Conservation (phyloP, 2,797 vertebrate genomes). For the Myotis myotis region DNA sequence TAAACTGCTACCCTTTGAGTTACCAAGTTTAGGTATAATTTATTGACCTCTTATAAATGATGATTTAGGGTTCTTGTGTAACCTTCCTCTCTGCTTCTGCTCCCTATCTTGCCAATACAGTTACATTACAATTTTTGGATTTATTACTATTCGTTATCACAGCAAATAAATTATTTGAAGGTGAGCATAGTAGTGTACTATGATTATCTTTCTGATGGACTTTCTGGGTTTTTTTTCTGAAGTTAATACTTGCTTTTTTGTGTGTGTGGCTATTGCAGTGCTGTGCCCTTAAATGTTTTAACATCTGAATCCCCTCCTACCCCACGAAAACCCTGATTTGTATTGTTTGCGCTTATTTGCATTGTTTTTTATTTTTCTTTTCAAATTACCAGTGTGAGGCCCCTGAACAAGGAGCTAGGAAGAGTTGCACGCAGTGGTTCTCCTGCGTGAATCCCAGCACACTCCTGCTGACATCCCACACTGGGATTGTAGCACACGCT, state of each 20-base stretch:
- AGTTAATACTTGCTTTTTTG: conserved; percentile 20
- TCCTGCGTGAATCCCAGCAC: neutral
- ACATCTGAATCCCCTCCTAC: neutral
- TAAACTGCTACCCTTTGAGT: neutral
- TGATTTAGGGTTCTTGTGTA: neutral
- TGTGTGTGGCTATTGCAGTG: neutral
- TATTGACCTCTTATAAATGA: neutral
- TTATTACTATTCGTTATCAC: neutral
- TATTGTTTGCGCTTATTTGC: neutral
- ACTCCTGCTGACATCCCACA: neutral
- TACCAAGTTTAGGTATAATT: neutral
- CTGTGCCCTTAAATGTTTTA: neutral
- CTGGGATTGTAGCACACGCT: neutral
- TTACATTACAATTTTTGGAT: neutral
- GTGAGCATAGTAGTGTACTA: neutral
- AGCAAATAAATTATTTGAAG: neutral
- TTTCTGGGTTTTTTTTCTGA: neutral
- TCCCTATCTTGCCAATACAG: neutral
- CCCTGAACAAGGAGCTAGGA: neutral
- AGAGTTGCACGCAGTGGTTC: neutral
- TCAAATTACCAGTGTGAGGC: neutral
- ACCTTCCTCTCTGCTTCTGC: neutral
- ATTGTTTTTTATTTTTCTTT: neutral
- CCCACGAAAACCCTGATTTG: neutral
- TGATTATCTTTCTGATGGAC: neutral